Evolutionary conservation across 2,113 vertebrate species (phyloP).

Genomic region (Danionella cerebrum): DNA sequence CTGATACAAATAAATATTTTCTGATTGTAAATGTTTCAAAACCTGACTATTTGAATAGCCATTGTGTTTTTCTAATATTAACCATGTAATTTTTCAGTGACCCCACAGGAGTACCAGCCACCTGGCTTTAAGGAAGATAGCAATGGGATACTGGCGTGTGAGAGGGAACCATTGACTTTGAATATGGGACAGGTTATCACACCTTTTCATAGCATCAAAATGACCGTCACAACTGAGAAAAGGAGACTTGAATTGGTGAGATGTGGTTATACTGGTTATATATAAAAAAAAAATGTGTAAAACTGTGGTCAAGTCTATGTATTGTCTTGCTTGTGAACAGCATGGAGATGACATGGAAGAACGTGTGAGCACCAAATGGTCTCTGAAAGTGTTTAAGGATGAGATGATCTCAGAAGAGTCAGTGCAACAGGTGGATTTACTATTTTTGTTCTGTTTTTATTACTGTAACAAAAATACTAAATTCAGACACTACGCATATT

Average conservation of each 20-base stretch:
- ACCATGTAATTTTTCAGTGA: slow-evolving; percentile 48
- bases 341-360: slow-evolving; percentile 53
- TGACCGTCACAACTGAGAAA: slow-evolving; percentile 82
- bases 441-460: neutral
- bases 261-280: neutral
- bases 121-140: slow-evolving; percentile 84
- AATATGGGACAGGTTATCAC: slow-evolving; percentile 84
- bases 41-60: too few relatives aligned
- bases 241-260: slow-evolving; percentile 73
- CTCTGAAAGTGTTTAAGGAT: slow-evolving; percentile 50
- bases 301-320: neutral
- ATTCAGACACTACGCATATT: too few relatives aligned
- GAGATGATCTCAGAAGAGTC: slow-evolving; percentile 41
- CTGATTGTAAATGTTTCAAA: too few relatives aligned
- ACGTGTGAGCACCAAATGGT: slow-evolving; percentile 44
- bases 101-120: slow-evolving; percentile 82
- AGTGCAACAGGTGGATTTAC: slow-evolving; percentile 19
- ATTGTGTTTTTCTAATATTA: too few relatives aligned
- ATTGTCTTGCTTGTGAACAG: slow-evolving; percentile 44
- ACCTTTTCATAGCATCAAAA: slow-evolving; percentile 78
- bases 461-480: too few relatives aligned
- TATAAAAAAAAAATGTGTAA: neutral
- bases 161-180: slow-evolving; percentile 74
- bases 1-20: too few relatives aligned
- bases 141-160: slow-evolving; percentile 68